Evolutionary conservation across 2,113 vertebrate genomes (phyloP), one percentile per base, ranked within the genome.

Genomic region (Nibea coibor): DNA sequence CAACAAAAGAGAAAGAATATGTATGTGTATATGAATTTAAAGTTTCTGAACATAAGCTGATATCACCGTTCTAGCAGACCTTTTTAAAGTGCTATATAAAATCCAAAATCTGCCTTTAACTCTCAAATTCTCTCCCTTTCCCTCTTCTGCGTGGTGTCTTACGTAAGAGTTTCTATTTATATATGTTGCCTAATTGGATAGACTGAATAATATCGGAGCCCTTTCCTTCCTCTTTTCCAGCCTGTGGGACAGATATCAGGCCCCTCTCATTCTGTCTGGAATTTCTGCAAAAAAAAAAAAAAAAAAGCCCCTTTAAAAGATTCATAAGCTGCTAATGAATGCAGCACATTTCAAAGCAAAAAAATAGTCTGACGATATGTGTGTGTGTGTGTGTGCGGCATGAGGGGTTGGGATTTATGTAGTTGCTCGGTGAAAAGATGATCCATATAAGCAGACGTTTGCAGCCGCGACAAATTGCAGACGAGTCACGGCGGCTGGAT

Each of bases 281-380:
- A 85, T 86, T 68, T 83, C 42, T 47, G 43, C 1, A 47, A 51
- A 59, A 68, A 82, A 80, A 65, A 26, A 47, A 51, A 59, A 68
- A 82, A 80, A 65, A 20, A 47, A 12, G 35, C 35, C 19, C 47
- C 67, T 65, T 83, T 89, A 66, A 93, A 92, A 90, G 65, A 92
- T 93, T 92, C 83, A 93, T 89, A 89, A 90, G 87, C 86, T 80
- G 83, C 86, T 93, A 93, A 93, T 93, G 83, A 92, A 72, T 65
- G 61, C 72, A 77, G 80, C 81, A 87, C 68, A 87, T 88, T 88
- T 86, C 87, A 80, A 85, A 91, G 86, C 42, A 80, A 72, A 81
- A 81, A 66, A 77, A 62, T 26, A 51, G 57, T 67, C 70, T 57
- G 78, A 76, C 39, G 6, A 59, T 63, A 22, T 47, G 39, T 53